Evolutionary conservation across 2,113 vertebrate species (phyloP), one percentile per base, ranked within the genome.

Genomic region (Pterophyllum scalare): DNA sequence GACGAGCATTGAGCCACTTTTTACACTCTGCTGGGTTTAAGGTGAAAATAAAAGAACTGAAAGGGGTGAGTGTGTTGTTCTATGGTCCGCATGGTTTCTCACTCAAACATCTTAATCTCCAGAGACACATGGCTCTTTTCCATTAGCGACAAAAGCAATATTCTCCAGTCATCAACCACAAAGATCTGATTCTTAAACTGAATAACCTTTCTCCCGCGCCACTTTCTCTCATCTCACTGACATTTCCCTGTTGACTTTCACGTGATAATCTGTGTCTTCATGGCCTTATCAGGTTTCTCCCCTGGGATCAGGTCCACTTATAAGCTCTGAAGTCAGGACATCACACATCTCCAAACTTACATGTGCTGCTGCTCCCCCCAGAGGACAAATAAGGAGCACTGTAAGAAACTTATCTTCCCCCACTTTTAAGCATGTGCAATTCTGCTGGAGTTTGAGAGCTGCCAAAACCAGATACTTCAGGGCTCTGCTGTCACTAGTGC

Each of bases 41-140:
- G 77, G 81, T 87, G 76, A 89, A 86, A 90, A 87, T 82, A 62
- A 77, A 80, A 86, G 78, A 87, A 86, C 72, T 75, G 26, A 79
- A 81, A 81, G 26, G 22, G 28, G 35, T 2, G 17, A 52, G 17
- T 20, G 54, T 43, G 24, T 58, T 43, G 24, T 58, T 72, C 57
- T 70, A 28, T 80, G 79, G 65, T 88, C 79, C 9, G 11, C 12
- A 14, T 52, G 59, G 79, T 40, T 78, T 82, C 60, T 77, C n/a
- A 75, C 60, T 52, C 57, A 76, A 72, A 80, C 31, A 59, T 52
- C 54, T 46, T 79, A 10, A 79, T 85, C 79, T 77, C 58, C 7
- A 52, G 60, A 79, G 75, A 87, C 12, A 2, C 61, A 81, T 49
- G 35, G 62, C 75, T 81, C 31, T 31, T 72, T 86, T 87, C 85